Base-by-base conservation (phyloP, 2,888 invertebrate genomes). In the Drosophila prolongata region DNA sequence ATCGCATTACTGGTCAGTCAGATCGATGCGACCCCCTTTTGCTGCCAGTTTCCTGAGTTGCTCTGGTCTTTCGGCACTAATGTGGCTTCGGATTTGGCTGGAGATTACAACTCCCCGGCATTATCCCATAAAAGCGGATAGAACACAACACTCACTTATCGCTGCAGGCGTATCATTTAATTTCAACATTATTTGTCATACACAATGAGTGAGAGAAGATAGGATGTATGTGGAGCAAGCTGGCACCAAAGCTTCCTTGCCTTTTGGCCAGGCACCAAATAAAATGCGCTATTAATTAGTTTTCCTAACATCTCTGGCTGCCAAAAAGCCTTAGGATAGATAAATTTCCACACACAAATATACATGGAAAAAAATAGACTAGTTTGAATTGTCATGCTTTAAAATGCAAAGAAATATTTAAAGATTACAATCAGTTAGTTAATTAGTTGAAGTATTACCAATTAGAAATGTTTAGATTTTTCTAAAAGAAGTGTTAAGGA, bases 271-370 rank as follows among this genome's bases (percentile, higher is more conserved):
- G 66, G 64, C 78, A 77, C 56, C 75, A 87, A 84, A 87, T 79
- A 84, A 87, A 89, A 89, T 87, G 85, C 81, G 78, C 87, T 79
- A 87, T 85, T 87, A 85, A 85, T 85, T 85, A 85, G 89, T 87
- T 89, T 89, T 87, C 74, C 84, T 78, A 75, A 78, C 71, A 70
- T 49, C 54, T 19, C 42, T 50, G 64, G 37, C 72, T 65, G 74
- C 84, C 70, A 80, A 82, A 83, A 64, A 70, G 43, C 71, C 71
- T 57, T 9, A 53, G 71, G 71, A 43, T 71, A 73, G 56, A 71
- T 65, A 73, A 49, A 46, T 52, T 62, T 62, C 42, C 50, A 16
- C 62, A 71, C 38, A 64, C 42, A 72, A 19, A 16, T 24, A 38
- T n/a, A 34, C 72, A 62, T 43, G 35, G 37, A 47, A 42, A 24